Conservation (phyloP, 2,113 vertebrate species). For the Pygoscelis adeliae region DNA sequence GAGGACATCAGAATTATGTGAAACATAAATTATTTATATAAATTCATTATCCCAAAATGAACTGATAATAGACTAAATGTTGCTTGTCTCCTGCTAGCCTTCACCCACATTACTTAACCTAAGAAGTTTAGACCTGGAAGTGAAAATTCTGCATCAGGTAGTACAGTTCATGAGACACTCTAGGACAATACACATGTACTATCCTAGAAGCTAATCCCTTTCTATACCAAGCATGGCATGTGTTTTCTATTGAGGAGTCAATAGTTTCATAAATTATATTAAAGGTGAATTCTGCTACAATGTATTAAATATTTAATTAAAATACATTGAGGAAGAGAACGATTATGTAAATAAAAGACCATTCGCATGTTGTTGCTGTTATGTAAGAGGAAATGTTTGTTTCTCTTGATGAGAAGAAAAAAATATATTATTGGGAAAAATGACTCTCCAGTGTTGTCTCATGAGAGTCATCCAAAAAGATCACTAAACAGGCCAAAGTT, state of each 20-base stretch:
- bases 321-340: neutral
- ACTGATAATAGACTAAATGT: neutral
- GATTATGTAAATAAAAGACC: neutral
- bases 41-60: neutral
- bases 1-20: neutral
- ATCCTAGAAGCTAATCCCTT: neutral
- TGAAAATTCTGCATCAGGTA: neutral
- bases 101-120: neutral
- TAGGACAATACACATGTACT: too few relatives aligned
- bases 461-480: neutral
- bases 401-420: neutral
- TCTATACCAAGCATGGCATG: neutral
- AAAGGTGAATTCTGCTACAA: neutral
- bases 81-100: neutral
- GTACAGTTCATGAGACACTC: neutral
- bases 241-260: neutral
- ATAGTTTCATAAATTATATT: neutral
- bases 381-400: neutral
- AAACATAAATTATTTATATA: neutral
- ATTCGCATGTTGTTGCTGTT: neutral
- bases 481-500: neutral
- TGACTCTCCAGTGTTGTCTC: neutral
- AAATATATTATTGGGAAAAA: neutral
- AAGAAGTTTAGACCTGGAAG: neutral
- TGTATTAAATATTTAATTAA: neutral